Evolutionary conservation across 1,140 invertebrate species (phyloP), one percentile per base, ranked within the genome.

Genomic region (Neodiprion fabricii): DNA sequence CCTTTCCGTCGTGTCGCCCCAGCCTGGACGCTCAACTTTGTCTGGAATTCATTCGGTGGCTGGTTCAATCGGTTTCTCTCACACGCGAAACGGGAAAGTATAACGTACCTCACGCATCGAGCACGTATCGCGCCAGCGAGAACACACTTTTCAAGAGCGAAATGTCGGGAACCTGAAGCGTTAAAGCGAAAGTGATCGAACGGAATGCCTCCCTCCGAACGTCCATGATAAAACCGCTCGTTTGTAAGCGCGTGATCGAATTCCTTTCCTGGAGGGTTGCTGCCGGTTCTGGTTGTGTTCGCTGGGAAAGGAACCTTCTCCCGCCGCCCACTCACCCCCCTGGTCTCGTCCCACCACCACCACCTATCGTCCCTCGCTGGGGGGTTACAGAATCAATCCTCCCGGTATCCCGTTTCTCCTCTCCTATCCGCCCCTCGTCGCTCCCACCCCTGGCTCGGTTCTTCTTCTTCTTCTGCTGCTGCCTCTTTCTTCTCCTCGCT

Each of bases 171-270:
- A 17, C 53, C 53, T 61, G 53, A 61, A 61, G 67, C 40, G 67
- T 69, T 69, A 69, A 69, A 69, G 67, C 67, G 67, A 69, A 69
- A 69, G 67, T 69, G 67, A 69, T 69, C 67, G 67, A 69, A 69
- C 67, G 67, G 67, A 69, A 69, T 69, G 17, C 40, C 40, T 69
- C 67, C 40, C 67, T 69, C 40, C 67, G 67, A 69, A 69, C 67
- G 67, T 69, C 67, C 67, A 69, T 69, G 67, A 69, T 69, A 69
- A 69, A 69, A 69, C 67, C 67, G 67, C 67, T 69, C 67, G 67
- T 69, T 69, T 69, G 67, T 69, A 69, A 69, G 67, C 67, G 67
- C 67, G 67, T 69, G 67, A 69, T 69, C 67, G 67, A 69, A 69
- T 69, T 69, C 67, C 67, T 69, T 69, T 69, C 53, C 67, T 69